Base-by-base conservation (phyloP, 2,888 invertebrate genomes). In the Perdita meconis region DNA sequence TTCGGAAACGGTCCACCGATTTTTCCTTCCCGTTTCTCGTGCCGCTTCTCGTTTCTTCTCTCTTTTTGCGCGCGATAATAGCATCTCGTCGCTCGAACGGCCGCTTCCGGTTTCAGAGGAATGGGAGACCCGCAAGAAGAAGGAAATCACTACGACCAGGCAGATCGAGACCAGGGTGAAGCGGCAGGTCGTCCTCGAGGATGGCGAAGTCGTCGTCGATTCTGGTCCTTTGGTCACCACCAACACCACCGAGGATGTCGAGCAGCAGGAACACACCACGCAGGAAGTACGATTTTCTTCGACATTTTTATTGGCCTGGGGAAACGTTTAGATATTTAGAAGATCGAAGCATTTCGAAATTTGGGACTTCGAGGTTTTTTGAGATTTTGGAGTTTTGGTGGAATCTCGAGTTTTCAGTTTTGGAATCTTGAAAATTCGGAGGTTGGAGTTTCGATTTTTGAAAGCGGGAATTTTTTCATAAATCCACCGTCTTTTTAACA, bases 141-240 rank as follows among this genome's bases (percentile, higher is more conserved):
- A 96, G 87, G 97, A 97, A 93, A 95, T 97, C 90, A 96, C 96
- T 84, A 97, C 97, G 82, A 97, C 97, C 72, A 95, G 97, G 84
- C 97, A 97, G 93, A 97, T 98, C 88, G 97, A 97, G 90, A 98
- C 97, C 51, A 93, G 97, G 82, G 97, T 98, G 50, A 97, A 98
- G 92, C 94, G 98, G 51, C 97, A 98, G 93, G 95, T 98, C 78
- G 95, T 97, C 80, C 94, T 97, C 83, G 97, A 98, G 94, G 97
- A 98, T 94, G 98, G 98, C 38, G 96, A 97, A 90, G 96, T 98
- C 75, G 95, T 98, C 78, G 96, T 95, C 86, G 98, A 98, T 93
- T 95, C 97, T 2, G 98, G 98, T 12, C 98, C 98, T 3, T 95
- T 97, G 92, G 96, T 98, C 89, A 97, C 97, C 85, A 97, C 97